These are phyloP conservation scores for Nomada hirtipes DNA, from an alignment of 2,888 invertebrate species.

Conservation along the genomic window DNA sequence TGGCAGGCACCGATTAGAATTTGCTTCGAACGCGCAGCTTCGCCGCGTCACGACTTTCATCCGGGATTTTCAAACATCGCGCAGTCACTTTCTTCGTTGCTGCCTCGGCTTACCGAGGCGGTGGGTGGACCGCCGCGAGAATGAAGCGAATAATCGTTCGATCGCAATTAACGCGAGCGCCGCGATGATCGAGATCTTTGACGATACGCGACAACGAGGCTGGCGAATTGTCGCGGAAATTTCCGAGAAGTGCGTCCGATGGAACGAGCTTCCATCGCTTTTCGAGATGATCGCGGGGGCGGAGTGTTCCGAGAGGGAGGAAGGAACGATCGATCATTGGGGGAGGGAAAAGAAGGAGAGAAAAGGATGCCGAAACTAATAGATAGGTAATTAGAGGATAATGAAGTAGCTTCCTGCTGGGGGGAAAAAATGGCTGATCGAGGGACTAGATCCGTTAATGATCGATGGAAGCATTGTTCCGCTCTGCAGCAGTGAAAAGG, in stretches of 20 bases:
- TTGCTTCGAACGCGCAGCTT: neutral
- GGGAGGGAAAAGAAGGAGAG: neutral
- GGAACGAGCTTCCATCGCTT: slow-evolving; percentile 9
- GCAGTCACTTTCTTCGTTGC: neutral
- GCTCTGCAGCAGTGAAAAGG: slow-evolving; percentile 54
- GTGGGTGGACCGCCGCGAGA: too few relatives aligned
- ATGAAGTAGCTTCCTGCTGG: slow-evolving; percentile 54
- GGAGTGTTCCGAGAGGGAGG: neutral
- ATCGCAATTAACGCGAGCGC: too few relatives aligned
- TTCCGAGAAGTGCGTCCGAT: neutral
- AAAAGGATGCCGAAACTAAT: slow-evolving; percentile 37
- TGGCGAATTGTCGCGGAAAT: slow-evolving; percentile 6
- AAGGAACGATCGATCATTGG: slow-evolving; percentile 39
- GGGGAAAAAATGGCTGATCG: slow-evolving; percentile 51
- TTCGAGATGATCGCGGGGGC: neutral
- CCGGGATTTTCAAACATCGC: neutral
- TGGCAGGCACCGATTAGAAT: slow-evolving; percentile 35
- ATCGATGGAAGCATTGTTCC: slow-evolving; percentile 68
- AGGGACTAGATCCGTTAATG: slow-evolving; percentile 52
- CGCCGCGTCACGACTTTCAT: neutral
- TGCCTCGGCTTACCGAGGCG: too few relatives aligned
- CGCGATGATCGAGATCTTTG: slow-evolving; percentile 20
- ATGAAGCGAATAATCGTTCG: too few relatives aligned
- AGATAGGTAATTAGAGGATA: slow-evolving; percentile 67
- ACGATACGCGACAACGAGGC: slow-evolving; percentile 6